Conservation (phyloP, 2,797 vertebrate species). For the Propithecus perrieri region DNA sequence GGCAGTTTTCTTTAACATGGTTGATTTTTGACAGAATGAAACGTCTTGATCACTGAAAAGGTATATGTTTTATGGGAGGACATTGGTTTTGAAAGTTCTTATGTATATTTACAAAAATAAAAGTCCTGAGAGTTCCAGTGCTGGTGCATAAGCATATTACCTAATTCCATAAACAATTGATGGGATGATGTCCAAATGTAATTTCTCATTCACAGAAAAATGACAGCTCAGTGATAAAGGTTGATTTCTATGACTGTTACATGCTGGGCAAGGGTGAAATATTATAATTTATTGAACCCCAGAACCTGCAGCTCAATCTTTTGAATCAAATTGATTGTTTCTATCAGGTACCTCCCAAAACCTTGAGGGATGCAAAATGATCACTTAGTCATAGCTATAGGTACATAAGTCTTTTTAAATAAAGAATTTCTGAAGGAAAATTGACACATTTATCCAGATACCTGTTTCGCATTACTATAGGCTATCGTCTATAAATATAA, state of each 20-base stretch:
- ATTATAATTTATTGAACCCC: neutral
- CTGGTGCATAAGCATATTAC: neutral
- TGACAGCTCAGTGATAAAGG: neutral
- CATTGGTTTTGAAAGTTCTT: neutral
- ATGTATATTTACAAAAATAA: neutral
- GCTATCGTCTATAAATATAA: neutral
- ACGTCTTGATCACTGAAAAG: conserved; percentile 34
- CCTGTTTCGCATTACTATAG: conserved; percentile 20
- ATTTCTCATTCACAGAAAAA: neutral
- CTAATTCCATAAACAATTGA: neutral
- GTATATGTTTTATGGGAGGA: neutral
- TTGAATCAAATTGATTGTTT: neutral
- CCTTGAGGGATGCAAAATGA: neutral
- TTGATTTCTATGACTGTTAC: neutral
- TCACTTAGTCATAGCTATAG: neutral
- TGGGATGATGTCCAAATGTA: neutral
- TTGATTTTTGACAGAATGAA: conserved; percentile 41
- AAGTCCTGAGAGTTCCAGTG: neutral
- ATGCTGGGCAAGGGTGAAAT: neutral
- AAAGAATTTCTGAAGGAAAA: neutral
- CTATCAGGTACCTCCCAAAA: neutral
- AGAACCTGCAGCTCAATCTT: neutral
- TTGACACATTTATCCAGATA: neutral
- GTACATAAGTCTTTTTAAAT: neutral
- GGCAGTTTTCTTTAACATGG: neutral